Base-by-base conservation (phyloP, 2,113 vertebrate species). In the Ailuropoda melanoleuca region DNA sequence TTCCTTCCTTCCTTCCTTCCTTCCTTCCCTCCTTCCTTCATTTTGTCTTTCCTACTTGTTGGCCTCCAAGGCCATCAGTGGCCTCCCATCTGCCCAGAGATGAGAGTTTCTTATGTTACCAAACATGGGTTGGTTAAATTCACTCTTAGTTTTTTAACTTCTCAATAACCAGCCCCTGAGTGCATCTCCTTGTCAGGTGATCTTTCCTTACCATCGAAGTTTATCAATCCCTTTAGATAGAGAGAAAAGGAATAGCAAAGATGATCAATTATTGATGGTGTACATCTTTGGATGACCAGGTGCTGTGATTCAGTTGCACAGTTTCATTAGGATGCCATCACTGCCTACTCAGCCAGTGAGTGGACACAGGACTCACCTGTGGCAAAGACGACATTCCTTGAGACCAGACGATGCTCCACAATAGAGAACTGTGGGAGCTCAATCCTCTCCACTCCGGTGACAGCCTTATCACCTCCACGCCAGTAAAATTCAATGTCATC, bases 401-500 rank as follows among this genome's bases (percentile, higher is more conserved):
- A 99, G 97, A 99, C 99, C 98, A 99, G 99, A 78, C 99, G 99
- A 84, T 99, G 99, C 97, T 99, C 99, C 88, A 99, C 99, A 0
- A 99, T 99, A 90, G 99, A 99, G 98, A 99, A 99, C 98, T 99
- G 99, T 24, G 99, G 99, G 90, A 99, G 99, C 97, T 99, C 99
- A 43, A 99, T 99, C 91, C 99, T 99, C 14, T 99, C 99, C 96
- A 99, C 99, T 0, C 99, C 99, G 0, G 99, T 99, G 78, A 99
- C 99, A 3, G 99, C 99, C 0, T 98, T 99, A 90, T 99, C 99
- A 62, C 99, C 99, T 31, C 99, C 99, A 96, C 99, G 99, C 99
- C 99, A 99, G 98, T 99, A 99, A 98, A 99, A 99, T 94, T 99
- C 99, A 19, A 99, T 99, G 97, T 99, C 99, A 11, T 99, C 99